Percentiles rank a stretch among this genome's conserved stretches.
phyloP scores from a whole-genome alignment of 2,888 invertebrate species.

The Cryptophagus acutangulus region DNA sequence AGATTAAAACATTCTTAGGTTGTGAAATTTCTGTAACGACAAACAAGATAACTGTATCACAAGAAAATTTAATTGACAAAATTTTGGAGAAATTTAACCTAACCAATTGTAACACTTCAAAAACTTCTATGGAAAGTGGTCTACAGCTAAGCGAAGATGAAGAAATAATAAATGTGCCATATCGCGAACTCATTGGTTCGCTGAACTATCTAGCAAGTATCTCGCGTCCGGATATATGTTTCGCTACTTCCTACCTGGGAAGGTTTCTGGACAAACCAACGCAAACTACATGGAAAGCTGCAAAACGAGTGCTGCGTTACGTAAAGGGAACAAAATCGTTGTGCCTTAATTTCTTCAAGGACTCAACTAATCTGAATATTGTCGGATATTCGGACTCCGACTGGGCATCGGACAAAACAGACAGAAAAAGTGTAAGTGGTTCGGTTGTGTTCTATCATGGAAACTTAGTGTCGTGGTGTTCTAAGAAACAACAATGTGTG shows the following conservation, averaged over 20 bases:
- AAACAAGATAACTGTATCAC: slow-evolving; percentile 6
- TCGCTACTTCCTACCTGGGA: slow-evolving; percentile 18
- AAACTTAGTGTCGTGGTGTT: slow-evolving; percentile 16
- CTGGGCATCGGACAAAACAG: slow-evolving; percentile 19
- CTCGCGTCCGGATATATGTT: slow-evolving; percentile 19
- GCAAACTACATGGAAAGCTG: slow-evolving; percentile 20
- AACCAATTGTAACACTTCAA: slow-evolving; percentile 1
- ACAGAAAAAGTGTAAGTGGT: slow-evolving; percentile 24
- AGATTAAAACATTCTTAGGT: slow-evolving; percentile 15
- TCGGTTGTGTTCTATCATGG: slow-evolving; percentile 13
- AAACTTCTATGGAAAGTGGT: slow-evolving; percentile 7
- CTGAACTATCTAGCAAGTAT: slow-evolving; percentile 15
- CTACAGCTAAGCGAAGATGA: slow-evolving; percentile 10
- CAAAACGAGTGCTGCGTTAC: slow-evolving; percentile 22
- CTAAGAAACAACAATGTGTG: slow-evolving; percentile 18
- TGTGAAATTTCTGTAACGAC: slow-evolving; percentile 11
- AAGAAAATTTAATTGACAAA: slow-evolving; percentile 10
- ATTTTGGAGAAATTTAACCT: slow-evolving; percentile 10
- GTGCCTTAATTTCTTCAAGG: slow-evolving; percentile 12
- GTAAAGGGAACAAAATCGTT: slow-evolving; percentile 18
- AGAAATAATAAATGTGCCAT: slow-evolving; percentile 13
- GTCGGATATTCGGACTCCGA: slow-evolving; percentile 21
- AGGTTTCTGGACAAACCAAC: slow-evolving; percentile 15
- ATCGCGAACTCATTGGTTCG: slow-evolving; percentile 15
- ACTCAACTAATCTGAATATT: slow-evolving; percentile 6